Percentiles rank a stretch among this genome's conserved stretches.
Evolutionary conservation across 2,888 invertebrate species (phyloP).

Genomic region (Hydrotaea diabolus): DNA sequence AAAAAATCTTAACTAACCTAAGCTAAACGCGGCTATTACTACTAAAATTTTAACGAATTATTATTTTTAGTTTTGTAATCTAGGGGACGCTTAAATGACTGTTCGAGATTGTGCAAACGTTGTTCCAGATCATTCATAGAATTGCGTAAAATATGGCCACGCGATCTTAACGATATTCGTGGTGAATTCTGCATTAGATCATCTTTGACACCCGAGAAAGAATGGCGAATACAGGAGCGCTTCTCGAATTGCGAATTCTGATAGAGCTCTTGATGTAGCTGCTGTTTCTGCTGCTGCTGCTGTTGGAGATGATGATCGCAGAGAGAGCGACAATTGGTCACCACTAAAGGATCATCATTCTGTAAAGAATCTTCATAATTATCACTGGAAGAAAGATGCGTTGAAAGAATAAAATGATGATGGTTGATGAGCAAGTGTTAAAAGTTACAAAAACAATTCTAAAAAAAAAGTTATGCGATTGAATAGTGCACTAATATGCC

Average conservation of each 20-base stretch:
- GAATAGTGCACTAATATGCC: too few relatives aligned
- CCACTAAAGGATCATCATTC: slow-evolving; percentile 76
- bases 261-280: slow-evolving; percentile 73
- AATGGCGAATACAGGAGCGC: slow-evolving; percentile 77
- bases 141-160: slow-evolving; percentile 78
- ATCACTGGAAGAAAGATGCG: slow-evolving; percentile 81
- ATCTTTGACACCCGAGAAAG: slow-evolving; percentile 80
- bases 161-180: slow-evolving; percentile 77
- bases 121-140: slow-evolving; percentile 81
- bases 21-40: too few relatives aligned
- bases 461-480: neutral
- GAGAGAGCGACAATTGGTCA: slow-evolving; percentile 73
- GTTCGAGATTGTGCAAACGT: slow-evolving; percentile 79
- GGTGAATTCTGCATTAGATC: slow-evolving; percentile 79
- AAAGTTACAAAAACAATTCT: neutral
- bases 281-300: slow-evolving; percentile 67
- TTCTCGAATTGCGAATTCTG: slow-evolving; percentile 78
- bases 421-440: neutral
- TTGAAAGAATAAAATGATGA: neutral
- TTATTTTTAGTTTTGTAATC: slow-evolving; percentile 71
- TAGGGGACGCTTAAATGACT: slow-evolving; percentile 78
- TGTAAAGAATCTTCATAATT: slow-evolving; percentile 92
- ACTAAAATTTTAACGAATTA: slow-evolving; percentile 72
- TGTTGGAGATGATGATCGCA: slow-evolving; percentile 72
- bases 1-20: neutral